Conservation (phyloP, 2,113 vertebrate genomes). For the Pelvicachromis taeniatus region DNA sequence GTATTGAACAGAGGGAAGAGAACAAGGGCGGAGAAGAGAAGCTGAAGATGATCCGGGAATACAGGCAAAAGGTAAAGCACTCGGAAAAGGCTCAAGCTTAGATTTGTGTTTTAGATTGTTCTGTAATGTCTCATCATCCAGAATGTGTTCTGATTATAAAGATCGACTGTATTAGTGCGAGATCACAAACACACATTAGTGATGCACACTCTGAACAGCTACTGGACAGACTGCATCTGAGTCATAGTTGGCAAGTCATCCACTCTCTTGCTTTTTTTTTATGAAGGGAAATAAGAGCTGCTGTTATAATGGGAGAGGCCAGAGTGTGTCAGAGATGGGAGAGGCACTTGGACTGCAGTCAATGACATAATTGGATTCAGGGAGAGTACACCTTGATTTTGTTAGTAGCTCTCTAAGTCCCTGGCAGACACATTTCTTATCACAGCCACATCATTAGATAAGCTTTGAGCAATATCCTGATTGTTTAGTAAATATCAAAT, state of each 20-base stretch:
- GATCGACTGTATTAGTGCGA: neutral
- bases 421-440: neutral
- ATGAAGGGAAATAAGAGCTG: slow-evolving; percentile 52
- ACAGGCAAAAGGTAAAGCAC: slow-evolving; percentile 90
- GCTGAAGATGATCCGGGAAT: slow-evolving; percentile 97
- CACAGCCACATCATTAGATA: neutral
- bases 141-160: neutral
- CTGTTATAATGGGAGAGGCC: slow-evolving; percentile 49
- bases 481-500: neutral
- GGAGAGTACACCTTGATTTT: slow-evolving; percentile 11
- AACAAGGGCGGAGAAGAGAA: slow-evolving; percentile 92
- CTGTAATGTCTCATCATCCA: neutral
- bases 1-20: slow-evolving; percentile 98
- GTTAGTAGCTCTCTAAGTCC: neutral
- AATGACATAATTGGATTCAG: slow-evolving; percentile 32
- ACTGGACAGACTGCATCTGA: slow-evolving; percentile 34
- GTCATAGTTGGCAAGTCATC: slow-evolving; percentile 42
- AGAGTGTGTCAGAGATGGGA: slow-evolving; percentile 37
- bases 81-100: neutral
- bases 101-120: neutral
- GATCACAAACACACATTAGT: neutral
- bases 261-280: slow-evolving; percentile 9
- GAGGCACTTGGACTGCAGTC: slow-evolving; percentile 38
- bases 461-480: neutral
- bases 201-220: slow-evolving; percentile 7